Evolutionary conservation across 2,888 invertebrate species (phyloP).

Genomic region (Lacanobia oleracea): DNA sequence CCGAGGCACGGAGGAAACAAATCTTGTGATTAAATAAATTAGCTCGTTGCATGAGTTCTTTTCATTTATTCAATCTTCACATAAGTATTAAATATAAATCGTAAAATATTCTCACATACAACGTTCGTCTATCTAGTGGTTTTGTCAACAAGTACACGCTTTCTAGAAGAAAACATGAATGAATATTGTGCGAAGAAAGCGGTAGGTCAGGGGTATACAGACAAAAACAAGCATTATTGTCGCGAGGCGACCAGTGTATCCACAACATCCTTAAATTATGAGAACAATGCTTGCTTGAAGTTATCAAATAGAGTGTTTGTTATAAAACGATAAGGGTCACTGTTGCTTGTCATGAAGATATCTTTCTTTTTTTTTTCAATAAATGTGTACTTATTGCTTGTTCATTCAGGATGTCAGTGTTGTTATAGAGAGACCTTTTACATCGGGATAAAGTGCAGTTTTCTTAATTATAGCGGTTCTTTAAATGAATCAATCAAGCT

Average conservation of each 20-base stretch:
- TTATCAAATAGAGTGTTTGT: slow-evolving; percentile 20
- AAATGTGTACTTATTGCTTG: not conserved
- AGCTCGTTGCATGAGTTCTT: no score
- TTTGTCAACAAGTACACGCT: not conserved
- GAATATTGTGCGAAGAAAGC: not conserved
- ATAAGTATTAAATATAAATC: no score
- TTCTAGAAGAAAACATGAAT: not conserved
- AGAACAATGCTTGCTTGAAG: slow-evolving; percentile 29
- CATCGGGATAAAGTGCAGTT: slow-evolving; percentile 8
- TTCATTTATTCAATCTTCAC: no score
- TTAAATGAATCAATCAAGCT: slow-evolving; percentile 1
- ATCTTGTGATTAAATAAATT: no score
- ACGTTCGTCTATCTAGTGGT: not conserved
- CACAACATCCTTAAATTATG: slow-evolving; percentile 47
- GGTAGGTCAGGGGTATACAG: slow-evolving; percentile 9
- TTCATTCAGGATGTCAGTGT: not conserved
- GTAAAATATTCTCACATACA: not conserved
- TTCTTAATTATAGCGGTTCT: not conserved
- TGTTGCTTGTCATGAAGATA: slow-evolving; percentile 5
- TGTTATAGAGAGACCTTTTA: slow-evolving; percentile 4
- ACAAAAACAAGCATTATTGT: slow-evolving; percentile 44
- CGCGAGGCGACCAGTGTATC: slow-evolving; percentile 28
- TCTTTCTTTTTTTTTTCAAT: not conserved
- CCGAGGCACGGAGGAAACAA: no score
- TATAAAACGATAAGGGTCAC: slow-evolving; percentile 9